Conservation (phyloP, 2,888 invertebrate species). For the Tupiocoris notatus region DNA sequence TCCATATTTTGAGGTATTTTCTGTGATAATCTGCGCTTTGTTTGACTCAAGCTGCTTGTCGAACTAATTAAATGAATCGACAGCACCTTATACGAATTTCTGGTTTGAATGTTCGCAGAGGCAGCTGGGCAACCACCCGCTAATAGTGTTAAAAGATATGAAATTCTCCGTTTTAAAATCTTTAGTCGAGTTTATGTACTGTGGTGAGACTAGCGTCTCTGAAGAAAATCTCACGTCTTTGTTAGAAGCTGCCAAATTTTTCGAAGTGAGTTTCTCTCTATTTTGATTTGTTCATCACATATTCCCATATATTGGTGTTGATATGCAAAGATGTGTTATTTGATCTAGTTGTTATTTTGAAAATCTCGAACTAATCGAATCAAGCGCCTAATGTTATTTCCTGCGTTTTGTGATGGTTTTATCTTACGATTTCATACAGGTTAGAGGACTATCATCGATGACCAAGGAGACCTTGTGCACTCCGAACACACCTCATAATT, state of each 20-base stretch:
- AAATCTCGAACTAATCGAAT: no score
- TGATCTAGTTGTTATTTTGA: no score
- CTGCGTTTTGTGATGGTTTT: no score
- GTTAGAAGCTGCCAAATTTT: constrained; percentile 67
- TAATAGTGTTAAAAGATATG: constrained; percentile 63
- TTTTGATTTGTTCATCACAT: neutral
- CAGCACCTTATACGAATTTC: no score
- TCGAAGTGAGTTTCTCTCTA: constrained; percentile 59
- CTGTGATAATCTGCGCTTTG: no score
- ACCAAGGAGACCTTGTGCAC: constrained; percentile 51
- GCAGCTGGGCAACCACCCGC: constrained; percentile 56
- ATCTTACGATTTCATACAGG: no score
- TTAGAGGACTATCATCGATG: constrained; percentile 52
- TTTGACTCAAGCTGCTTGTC: no score
- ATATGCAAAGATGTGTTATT: neutral
- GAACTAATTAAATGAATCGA: no score
- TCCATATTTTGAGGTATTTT: constrained; percentile 68
- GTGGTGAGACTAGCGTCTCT: constrained; percentile 69
- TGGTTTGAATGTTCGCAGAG: constrained; percentile 52
- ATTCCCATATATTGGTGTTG: neutral
- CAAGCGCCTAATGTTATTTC: no score
- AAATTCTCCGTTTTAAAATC: constrained; percentile 69
- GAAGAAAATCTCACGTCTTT: constrained; percentile 68
- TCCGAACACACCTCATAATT: constrained; percentile 45
- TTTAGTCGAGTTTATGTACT: constrained; percentile 74